phyloP scores from a whole-genome alignment of 2,113 vertebrate species.

The Taurulus bubalis region DNA sequence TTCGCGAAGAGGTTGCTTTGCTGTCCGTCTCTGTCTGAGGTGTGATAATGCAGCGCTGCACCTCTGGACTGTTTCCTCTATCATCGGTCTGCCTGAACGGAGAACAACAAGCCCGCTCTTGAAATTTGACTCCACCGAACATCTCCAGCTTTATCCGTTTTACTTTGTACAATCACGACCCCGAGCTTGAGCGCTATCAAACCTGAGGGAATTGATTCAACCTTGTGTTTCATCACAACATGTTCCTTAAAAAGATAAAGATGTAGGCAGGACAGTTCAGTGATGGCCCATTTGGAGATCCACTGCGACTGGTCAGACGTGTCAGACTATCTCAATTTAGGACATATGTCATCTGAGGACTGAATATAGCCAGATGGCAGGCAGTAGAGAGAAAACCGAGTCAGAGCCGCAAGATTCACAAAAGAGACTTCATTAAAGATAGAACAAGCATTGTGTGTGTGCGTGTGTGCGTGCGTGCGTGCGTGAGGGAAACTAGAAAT shows the following conservation, averaged over 20 bases:
- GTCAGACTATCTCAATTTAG: constrained; percentile 30
- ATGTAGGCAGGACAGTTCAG: not conserved
- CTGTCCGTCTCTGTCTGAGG: constrained; percentile 13
- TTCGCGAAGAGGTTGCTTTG: not conserved
- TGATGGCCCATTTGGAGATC: constrained; percentile 4
- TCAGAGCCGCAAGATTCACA: constrained; percentile 40
- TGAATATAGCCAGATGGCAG: constrained; percentile 60
- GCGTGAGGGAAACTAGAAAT: constrained; percentile 55
- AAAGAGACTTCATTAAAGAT: constrained; percentile 66
- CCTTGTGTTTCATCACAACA: not conserved
- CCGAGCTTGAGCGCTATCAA: not conserved
- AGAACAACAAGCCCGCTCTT: constrained; percentile 24
- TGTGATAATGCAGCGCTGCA: constrained; percentile 5
- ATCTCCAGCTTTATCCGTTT: not conserved
- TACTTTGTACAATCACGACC: not conserved
- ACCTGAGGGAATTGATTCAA: not conserved
- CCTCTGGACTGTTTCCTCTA: constrained; percentile 5
- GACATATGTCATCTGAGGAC: constrained; percentile 50
- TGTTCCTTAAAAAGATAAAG: not conserved
- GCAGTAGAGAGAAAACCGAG: constrained; percentile 34
- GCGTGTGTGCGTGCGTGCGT: not conserved
- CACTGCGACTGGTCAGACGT: constrained; percentile 5
- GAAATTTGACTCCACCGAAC: not conserved
- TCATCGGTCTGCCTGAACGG: constrained; percentile 4
- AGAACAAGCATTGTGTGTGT: constrained; percentile 47